A percentile compares a stretch with the other conserved stretches of the same genome.
These are phyloP conservation scores for Scaptomyza flava DNA, from an alignment of 2,888 invertebrate species.

Conservation along the genomic window DNA sequence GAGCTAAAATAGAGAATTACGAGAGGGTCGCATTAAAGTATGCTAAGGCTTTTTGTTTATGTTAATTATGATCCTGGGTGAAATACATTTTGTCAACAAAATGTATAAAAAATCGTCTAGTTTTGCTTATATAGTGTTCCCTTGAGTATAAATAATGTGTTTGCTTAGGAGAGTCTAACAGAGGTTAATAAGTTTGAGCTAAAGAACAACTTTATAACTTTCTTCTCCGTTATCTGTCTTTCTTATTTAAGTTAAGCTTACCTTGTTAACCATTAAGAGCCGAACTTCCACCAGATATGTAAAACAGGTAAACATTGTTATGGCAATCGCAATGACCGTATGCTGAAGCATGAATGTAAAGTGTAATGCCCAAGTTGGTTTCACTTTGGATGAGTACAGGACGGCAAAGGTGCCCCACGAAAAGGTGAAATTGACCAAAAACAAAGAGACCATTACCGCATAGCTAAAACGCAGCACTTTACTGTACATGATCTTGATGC, in stretches of 20 bases:
- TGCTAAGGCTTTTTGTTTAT: slow-evolving; percentile 5
- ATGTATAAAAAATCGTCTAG: not conserved
- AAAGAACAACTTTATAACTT: too few species aligned
- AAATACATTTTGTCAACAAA: not conserved
- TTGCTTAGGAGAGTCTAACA: not conserved
- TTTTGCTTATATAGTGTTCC: not conserved
- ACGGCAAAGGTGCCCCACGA: slow-evolving; percentile 76
- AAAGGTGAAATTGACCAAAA: slow-evolving; percentile 70
- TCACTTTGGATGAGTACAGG: slow-evolving; percentile 66
- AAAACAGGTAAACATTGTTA: slow-evolving; percentile 74
- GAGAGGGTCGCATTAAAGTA: slow-evolving; percentile 11
- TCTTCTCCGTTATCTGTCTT: too few species aligned
- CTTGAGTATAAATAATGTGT: not conserved
- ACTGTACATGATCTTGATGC: slow-evolving; percentile 82
- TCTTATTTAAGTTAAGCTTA: slow-evolving; percentile 31
- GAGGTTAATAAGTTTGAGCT: too few species aligned
- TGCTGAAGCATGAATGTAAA: slow-evolving; percentile 82
- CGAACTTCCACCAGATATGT: slow-evolving; percentile 79
- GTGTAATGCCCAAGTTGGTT: slow-evolving; percentile 75
- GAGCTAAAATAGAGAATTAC: not conserved
- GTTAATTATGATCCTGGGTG: slow-evolving; percentile 8
- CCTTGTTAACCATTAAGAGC: slow-evolving; percentile 81
- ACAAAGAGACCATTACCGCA: slow-evolving; percentile 66
- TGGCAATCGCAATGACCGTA: slow-evolving; percentile 76
- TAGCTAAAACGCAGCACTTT: slow-evolving; percentile 80